Conservation (phyloP, 1,140 invertebrate species). For the Tribolium castaneum region DNA sequence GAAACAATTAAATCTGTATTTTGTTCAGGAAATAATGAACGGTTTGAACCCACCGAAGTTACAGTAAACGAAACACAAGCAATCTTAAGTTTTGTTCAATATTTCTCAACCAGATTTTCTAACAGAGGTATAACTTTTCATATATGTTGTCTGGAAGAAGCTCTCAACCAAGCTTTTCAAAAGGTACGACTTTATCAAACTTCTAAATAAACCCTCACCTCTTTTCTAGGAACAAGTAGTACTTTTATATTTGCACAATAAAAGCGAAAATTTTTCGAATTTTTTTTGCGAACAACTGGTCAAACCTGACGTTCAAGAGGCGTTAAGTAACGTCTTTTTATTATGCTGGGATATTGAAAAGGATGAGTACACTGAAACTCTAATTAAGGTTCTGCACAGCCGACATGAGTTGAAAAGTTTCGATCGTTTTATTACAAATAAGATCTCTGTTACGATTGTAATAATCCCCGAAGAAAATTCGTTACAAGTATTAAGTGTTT, state of each 20-base stretch:
- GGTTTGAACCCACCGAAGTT: not conserved
- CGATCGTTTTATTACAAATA: conserved; percentile 28
- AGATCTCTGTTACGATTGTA: conserved; percentile 39
- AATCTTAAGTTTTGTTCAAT: conserved; percentile 3
- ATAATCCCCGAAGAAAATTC: conserved; percentile 44
- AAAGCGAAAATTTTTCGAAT: conserved; percentile 44
- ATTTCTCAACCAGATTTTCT: not conserved
- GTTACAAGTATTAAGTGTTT: conserved; percentile 37
- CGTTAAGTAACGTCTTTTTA: conserved; percentile 46
- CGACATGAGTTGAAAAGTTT: conserved; percentile 32
- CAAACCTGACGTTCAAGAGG: conserved; percentile 33
- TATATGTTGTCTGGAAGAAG: not conserved
- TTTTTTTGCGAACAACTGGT: conserved; percentile 44
- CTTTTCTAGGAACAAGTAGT: conserved; percentile 45
- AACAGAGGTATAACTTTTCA: not conserved
- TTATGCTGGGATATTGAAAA: conserved; percentile 54
- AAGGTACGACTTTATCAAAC: not conserved
- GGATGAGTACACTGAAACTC: conserved; percentile 42
- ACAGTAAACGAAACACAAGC: not conserved
- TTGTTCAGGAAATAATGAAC: not conserved
- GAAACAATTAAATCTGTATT: not conserved
- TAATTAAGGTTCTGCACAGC: conserved; percentile 43
- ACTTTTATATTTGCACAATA: conserved; percentile 53
- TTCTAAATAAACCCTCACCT: not conserved
- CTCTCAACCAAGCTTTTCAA: not conserved